Evolutionary conservation across 2,797 vertebrate genomes (phyloP).

Genomic region (Gymnodraco acuticeps): DNA sequence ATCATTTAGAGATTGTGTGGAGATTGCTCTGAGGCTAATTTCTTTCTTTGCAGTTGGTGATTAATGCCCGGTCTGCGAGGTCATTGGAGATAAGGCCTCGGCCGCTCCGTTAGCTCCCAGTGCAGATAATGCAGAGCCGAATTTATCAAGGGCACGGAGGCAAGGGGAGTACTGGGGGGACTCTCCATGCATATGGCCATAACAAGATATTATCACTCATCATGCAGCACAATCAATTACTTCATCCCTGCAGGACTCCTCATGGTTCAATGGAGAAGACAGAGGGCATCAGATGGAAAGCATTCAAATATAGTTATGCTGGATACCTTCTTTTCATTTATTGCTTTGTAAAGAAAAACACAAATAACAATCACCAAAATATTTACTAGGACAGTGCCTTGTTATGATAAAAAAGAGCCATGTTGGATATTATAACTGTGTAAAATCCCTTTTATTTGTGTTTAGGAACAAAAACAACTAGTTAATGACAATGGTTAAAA

Average conservation of each 20-base stretch:
- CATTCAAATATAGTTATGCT: conserved; percentile 48
- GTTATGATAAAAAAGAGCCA: neutral
- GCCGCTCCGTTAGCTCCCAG: conserved; percentile 65
- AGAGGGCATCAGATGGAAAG: conserved; percentile 57
- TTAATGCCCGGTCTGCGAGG: conserved; percentile 83
- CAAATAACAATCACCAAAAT: conserved; percentile 5
- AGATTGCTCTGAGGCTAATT: conserved; percentile 84
- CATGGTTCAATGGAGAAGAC: conserved; percentile 54
- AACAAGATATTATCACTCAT: conserved; percentile 81
- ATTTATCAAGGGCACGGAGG: conserved; percentile 81
- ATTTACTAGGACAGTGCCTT: neutral
- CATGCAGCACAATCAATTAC: conserved; percentile 79
- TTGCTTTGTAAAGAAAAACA: conserved; percentile 35
- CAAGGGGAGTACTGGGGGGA: conserved; percentile 58
- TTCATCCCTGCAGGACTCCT: conserved; percentile 65
- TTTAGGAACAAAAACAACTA: neutral
- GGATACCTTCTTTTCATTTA: conserved; percentile 34
- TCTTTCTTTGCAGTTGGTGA: conserved; percentile 83
- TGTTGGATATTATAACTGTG: neutral
- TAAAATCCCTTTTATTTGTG: neutral
- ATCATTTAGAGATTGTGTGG: conserved; percentile 81
- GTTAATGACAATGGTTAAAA: neutral
- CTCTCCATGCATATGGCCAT: conserved; percentile 76
- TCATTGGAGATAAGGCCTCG: conserved; percentile 80
- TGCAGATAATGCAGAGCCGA: conserved; percentile 82